These are phyloP conservation scores for Tetraneura akinire DNA, from an alignment of 1,140 invertebrate species.

Conservation along the genomic window DNA sequence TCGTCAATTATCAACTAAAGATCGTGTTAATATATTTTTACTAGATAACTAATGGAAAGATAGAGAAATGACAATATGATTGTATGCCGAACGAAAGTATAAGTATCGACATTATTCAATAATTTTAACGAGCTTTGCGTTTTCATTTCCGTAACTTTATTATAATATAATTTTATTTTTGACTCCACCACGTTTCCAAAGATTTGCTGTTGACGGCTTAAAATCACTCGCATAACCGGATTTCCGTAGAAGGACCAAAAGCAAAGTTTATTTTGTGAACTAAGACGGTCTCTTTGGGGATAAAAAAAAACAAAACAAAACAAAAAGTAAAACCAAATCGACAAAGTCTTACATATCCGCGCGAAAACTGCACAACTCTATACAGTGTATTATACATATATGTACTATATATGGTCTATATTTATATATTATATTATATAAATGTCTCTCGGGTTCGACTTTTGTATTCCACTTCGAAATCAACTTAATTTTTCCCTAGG, in stretches of 20 bases:
- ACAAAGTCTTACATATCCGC: not conserved
- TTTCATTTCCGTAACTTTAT: conserved; percentile 14
- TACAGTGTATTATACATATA: no score
- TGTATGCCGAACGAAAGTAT: not conserved
- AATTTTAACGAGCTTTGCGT: conserved; percentile 33
- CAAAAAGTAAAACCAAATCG: not conserved
- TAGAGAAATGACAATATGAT: not conserved
- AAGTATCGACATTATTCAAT: not conserved
- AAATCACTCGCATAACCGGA: not conserved
- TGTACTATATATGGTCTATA: no score
- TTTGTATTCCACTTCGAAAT: no score
- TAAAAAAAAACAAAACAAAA: not conserved
- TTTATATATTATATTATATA: no score
- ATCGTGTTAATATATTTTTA: conserved; percentile 36
- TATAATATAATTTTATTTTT: not conserved
- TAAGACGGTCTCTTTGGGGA: not conserved
- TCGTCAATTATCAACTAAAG: conserved; percentile 28
- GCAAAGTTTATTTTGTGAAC: not conserved
- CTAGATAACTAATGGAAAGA: not conserved
- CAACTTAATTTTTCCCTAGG: not conserved
- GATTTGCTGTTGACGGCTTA: not conserved
- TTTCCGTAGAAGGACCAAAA: not conserved
- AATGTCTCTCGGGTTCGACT: no score
- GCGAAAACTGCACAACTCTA: not conserved
- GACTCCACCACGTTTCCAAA: not conserved